A percentile compares a stretch with the other conserved stretches of the same genome.
These are phyloP conservation scores for Cheilosia pagana DNA, from an alignment of 2,888 invertebrate species.

Conservation along the genomic window DNA sequence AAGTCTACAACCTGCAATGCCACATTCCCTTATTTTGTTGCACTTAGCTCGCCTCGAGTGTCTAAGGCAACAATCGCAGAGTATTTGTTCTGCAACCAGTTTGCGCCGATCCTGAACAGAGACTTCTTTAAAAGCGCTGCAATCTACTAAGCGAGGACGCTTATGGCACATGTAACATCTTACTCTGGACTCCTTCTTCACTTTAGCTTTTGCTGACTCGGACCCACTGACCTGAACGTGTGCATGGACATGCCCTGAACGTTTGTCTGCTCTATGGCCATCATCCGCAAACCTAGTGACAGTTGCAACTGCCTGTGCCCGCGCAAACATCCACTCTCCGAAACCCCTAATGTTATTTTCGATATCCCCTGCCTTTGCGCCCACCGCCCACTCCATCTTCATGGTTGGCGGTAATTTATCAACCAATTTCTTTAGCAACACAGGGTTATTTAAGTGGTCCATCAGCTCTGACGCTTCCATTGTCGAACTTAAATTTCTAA, in stretches of 20 bases:
- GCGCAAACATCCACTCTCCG: constrained; percentile 55
- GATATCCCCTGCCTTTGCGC: background rate
- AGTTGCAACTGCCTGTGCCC: constrained; percentile 45
- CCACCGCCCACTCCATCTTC: constrained; percentile 65
- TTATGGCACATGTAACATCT: background rate
- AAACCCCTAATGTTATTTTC: constrained; percentile 25
- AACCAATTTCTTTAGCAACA: constrained; percentile 61
- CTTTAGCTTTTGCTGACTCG: background rate
- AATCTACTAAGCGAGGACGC: background rate
- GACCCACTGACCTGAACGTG: constrained; percentile 6
- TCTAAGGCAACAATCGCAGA: constrained; percentile 8
- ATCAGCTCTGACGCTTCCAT: constrained; percentile 49
- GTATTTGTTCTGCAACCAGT: background rate
- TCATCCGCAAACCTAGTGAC: constrained; percentile 12
- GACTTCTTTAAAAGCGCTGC: background rate
- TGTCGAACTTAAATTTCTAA: constrained; percentile 52
- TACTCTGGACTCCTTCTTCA: background rate
- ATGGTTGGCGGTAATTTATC: constrained; percentile 58
- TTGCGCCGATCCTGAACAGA: background rate
- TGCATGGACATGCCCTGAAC: constrained; percentile 5
- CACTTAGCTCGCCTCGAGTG: constrained; percentile 7
- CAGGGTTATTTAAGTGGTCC: constrained; percentile 50
- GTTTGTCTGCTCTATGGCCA: constrained; percentile 17
- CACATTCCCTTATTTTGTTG: constrained; percentile 6
- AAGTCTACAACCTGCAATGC: constrained; percentile 5